phyloP scores from a whole-genome alignment of 2,113 vertebrate species.

The Phasianus colchicus region DNA sequence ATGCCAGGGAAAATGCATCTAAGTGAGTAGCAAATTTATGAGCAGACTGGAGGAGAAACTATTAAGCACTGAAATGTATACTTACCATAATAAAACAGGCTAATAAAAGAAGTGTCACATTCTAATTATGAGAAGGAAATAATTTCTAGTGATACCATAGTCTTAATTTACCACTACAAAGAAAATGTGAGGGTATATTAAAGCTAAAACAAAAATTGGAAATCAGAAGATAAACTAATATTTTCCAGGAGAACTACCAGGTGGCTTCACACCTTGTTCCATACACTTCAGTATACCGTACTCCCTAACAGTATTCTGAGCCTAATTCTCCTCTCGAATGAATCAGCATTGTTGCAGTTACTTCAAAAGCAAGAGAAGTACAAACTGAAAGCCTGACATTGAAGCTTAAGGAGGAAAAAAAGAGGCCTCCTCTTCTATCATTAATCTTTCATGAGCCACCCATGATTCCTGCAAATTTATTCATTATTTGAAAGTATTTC shows the following conservation, averaged over 20 bases:
- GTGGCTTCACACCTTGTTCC: background rate
- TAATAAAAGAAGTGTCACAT: slow-evolving; percentile 1
- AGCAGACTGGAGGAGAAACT: background rate
- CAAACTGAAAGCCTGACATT: background rate
- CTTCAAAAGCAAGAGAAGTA: slow-evolving; percentile 1
- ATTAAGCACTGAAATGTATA: background rate
- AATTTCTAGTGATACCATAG: background rate
- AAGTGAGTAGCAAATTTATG: background rate
- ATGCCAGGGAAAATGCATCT: background rate
- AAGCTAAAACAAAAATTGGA: background rate
- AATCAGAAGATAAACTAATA: background rate
- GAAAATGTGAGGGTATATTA: background rate
- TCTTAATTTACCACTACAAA: slow-evolving; percentile 15
- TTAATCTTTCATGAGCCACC: slow-evolving; percentile 41
- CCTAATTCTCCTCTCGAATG: background rate
- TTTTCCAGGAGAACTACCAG: background rate
- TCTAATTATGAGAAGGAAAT: slow-evolving; percentile 37
- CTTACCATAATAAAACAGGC: background rate
- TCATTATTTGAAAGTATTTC: slow-evolving; percentile 51
- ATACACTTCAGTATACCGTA: background rate
- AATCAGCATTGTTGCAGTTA: background rate
- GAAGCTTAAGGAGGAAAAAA: background rate
- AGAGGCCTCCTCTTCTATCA: background rate
- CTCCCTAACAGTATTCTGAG: background rate
- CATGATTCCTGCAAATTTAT: background rate